Conservation (phyloP, 2,888 invertebrate genomes). For the Mythimna pallens region DNA sequence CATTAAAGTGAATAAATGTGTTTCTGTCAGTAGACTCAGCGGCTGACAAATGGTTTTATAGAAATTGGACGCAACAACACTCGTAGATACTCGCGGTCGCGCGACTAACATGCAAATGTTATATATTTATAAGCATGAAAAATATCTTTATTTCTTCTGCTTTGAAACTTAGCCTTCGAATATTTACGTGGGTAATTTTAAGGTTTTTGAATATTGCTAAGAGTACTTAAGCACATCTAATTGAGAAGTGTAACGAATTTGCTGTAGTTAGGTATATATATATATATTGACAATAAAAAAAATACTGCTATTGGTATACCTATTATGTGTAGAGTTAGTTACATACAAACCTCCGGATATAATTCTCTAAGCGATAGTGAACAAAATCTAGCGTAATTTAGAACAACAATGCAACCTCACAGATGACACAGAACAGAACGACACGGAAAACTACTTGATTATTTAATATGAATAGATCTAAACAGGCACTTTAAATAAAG, state of each 20-base stretch:
- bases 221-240: slow-evolving; percentile 19
- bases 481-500: background rate
- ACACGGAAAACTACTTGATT: background rate
- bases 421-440: too few relatives aligned
- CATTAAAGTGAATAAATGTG: slow-evolving; percentile 72
- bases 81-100: slow-evolving; percentile 31
- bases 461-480: background rate
- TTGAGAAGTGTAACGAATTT: slow-evolving; percentile 20
- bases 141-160: background rate
- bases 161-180: slow-evolving; percentile 31
- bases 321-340: too few relatives aligned
- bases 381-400: background rate
- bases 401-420: background rate
- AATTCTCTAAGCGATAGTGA: too few relatives aligned
- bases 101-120: background rate
- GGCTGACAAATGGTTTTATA: slow-evolving; percentile 71
- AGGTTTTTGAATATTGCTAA: background rate
- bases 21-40: slow-evolving; percentile 64
- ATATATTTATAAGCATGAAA: slow-evolving; percentile 17
- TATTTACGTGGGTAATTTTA: slow-evolving; percentile 39
- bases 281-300: background rate
- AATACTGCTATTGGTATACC: background rate
- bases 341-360: too few relatives aligned
- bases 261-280: background rate
- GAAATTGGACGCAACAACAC: slow-evolving; percentile 67